Conservation (phyloP, 64 coral and sea anemone genomes). For the Acropora tenuis region DNA sequence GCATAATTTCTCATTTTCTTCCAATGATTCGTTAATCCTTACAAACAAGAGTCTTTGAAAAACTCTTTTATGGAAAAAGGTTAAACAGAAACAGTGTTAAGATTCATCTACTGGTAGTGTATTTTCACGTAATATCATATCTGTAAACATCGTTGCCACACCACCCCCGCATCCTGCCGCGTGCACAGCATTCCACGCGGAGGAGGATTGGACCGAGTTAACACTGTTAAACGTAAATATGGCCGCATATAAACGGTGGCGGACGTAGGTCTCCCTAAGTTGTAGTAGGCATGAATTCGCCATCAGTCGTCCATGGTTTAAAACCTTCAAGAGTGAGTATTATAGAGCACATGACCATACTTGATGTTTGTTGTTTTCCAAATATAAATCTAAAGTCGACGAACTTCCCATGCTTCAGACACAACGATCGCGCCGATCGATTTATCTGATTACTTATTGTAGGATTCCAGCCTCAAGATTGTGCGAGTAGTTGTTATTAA, state of each 20-base stretch:
- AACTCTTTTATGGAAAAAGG: too few relatives aligned
- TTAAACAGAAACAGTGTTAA: not conserved
- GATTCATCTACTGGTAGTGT: not conserved
- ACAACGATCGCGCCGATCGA: too few relatives aligned
- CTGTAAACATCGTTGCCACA: not conserved
- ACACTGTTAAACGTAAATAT: not conserved
- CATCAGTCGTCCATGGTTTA: constrained; percentile 18
- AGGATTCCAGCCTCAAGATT: constrained; percentile 56
- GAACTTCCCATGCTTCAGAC: too few relatives aligned
- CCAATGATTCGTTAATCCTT: too few relatives aligned
- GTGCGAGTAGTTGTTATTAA: constrained; percentile 64
- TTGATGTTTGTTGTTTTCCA: not conserved
- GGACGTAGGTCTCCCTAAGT: not conserved
- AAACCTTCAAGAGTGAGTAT: constrained; percentile 30
- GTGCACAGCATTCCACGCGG: not conserved
- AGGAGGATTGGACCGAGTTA: not conserved
- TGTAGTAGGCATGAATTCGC: constrained; percentile 10
- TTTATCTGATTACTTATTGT: constrained; percentile 33
- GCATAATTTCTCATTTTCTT: too few relatives aligned
- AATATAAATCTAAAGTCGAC: too few relatives aligned
- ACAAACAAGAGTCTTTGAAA: too few relatives aligned
- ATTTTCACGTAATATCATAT: not conserved
- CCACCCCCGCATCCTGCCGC: not conserved
- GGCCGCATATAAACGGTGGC: not conserved
- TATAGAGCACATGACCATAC: not conserved